Conservation (phyloP, 2,888 invertebrate species). For the Callosobruchus maculatus region DNA sequence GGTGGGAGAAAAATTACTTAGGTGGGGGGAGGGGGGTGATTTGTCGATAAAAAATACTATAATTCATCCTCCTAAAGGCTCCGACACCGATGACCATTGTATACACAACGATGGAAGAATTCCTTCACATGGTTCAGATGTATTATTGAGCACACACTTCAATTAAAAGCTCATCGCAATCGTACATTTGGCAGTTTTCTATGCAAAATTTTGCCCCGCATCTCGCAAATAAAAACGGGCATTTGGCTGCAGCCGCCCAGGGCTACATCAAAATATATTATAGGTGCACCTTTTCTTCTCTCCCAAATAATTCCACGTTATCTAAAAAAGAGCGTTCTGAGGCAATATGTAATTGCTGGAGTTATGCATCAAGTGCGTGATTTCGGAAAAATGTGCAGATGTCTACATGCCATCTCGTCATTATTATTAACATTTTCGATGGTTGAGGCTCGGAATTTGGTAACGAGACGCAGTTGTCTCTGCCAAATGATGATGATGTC, state of each 20-base stretch:
- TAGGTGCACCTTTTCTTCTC: conserved; percentile 9
- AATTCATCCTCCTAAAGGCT: too few species aligned
- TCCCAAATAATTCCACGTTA: conserved; percentile 20
- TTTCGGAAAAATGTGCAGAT: not conserved
- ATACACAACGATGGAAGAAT: too few species aligned
- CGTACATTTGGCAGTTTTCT: not conserved
- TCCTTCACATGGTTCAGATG: too few species aligned
- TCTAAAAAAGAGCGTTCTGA: conserved; percentile 13
- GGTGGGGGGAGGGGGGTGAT: too few species aligned
- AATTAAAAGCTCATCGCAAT: not conserved
- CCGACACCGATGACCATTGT: too few species aligned
- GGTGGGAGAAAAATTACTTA: too few species aligned
- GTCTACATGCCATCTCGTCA: not conserved
- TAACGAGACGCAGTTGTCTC: not conserved
- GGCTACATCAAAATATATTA: conserved; percentile 4
- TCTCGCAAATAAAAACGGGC: not conserved
- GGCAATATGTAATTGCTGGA: not conserved
- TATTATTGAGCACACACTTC: not conserved
- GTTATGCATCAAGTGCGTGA: not conserved
- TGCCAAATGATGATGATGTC: not conserved
- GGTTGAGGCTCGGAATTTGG: not conserved
- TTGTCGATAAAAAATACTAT: too few species aligned
- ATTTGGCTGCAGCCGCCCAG: not conserved
- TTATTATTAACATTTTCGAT: not conserved
- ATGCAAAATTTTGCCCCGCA: not conserved